Percentiles rank a stretch among this genome's conserved stretches.
Conservation (phyloP, 2,888 invertebrate species). For the Sesia apiformis region DNA sequence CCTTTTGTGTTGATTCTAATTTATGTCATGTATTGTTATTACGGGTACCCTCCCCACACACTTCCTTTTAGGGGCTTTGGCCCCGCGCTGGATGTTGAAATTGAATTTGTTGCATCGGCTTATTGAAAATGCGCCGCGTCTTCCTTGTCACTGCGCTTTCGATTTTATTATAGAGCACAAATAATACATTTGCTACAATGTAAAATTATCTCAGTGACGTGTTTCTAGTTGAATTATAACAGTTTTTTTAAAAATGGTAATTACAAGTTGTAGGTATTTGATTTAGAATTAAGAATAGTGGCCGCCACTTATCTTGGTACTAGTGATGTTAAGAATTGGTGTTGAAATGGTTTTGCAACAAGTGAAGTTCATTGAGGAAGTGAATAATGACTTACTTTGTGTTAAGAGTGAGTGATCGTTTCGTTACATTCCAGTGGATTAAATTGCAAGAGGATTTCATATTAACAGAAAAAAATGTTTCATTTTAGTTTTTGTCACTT, state of each 20-base stretch:
- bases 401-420: constrained; percentile 27
- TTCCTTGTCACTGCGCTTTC: constrained; percentile 7
- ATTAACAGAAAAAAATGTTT: too few relatives aligned
- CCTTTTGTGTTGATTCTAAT: constrained; percentile 72
- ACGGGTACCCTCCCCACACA: constrained; percentile 62
- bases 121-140: constrained; percentile 51
- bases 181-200: too few relatives aligned
- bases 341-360: constrained; percentile 16
- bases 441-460: too few relatives aligned
- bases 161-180: background rate
- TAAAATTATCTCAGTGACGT: too few relatives aligned
- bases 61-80: constrained; percentile 59
- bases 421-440: too few relatives aligned
- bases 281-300: constrained; percentile 22
- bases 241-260: too few relatives aligned
- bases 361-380: constrained; percentile 24
- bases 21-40: constrained; percentile 70
- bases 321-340: constrained; percentile 17
- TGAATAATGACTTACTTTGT: constrained; percentile 46
- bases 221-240: too few relatives aligned
- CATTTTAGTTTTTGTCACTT: too few relatives aligned
- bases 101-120: constrained; percentile 62
- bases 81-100: constrained; percentile 41
- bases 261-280: too few relatives aligned
- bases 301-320: constrained; percentile 16